Evolutionary conservation across 1,140 invertebrate species (phyloP).

Genomic region (Euschistus heros): DNA sequence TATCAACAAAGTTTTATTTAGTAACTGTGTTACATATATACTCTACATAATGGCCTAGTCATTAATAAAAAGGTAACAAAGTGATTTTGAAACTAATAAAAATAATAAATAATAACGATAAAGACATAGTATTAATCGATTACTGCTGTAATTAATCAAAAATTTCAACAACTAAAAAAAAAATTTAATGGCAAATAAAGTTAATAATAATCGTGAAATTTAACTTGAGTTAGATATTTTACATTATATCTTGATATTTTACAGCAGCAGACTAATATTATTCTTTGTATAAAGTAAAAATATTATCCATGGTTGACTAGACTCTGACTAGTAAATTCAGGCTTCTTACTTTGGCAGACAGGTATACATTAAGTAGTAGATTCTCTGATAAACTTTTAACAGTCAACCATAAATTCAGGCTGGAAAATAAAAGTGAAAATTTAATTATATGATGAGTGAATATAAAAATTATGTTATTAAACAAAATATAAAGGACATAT

Average conservation of each 20-base stretch:
- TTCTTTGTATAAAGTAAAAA: slow-evolving; percentile 10
- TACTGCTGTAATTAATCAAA: slow-evolving; percentile 4
- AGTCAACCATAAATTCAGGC: slow-evolving; percentile 2
- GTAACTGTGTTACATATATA: slow-evolving; percentile 17
- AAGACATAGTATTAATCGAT: background rate
- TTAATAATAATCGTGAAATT: background rate
- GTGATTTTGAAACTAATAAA: slow-evolving; percentile 16
- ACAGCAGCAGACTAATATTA: slow-evolving; percentile 16
- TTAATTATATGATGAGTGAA: background rate
- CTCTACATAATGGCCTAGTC: slow-evolving; percentile 15
- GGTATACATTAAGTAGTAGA: background rate
- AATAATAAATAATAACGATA: slow-evolving; percentile 10
- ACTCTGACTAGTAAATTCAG: slow-evolving; percentile 13
- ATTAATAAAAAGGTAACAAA: slow-evolving; percentile 16
- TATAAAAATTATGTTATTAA: too few species aligned
- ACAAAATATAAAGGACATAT: too few species aligned
- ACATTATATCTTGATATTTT: background rate
- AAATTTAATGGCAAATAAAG: background rate
- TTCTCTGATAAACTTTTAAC: background rate
- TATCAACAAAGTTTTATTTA: slow-evolving; percentile 15
- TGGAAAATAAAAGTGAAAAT: slow-evolving; percentile 3
- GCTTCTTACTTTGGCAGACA: slow-evolving; percentile 15
- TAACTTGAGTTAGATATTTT: slow-evolving; percentile 5
- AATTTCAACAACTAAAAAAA: background rate
- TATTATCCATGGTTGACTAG: slow-evolving; percentile 16